Evolutionary conservation across 1,140 invertebrate species (phyloP).

Genomic region (Achatina immaculata): DNA sequence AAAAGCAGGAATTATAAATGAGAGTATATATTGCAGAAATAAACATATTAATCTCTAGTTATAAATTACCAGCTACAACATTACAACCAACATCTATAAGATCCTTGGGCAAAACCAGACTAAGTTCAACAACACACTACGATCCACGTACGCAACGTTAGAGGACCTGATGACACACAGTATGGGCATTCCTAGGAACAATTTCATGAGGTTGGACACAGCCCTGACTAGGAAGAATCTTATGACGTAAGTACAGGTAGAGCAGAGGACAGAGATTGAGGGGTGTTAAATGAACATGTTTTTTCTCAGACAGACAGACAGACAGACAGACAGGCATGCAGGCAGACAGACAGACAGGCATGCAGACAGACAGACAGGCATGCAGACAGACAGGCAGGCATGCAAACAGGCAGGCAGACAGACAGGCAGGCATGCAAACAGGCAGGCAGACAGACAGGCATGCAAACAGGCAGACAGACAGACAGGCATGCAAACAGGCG

Average conservation of each 20-base stretch:
- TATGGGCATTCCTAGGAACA: not conserved
- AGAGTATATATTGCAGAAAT: no score
- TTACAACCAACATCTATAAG: not conserved
- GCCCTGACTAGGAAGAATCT: not conserved
- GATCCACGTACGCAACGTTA: not conserved
- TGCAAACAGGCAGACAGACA: no score
- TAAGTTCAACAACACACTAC: not conserved
- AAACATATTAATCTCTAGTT: no score
- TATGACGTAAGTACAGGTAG: not conserved
- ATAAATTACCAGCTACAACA: not conserved
- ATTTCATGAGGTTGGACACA: not conserved
- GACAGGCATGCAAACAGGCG: no score
- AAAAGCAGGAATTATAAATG: no score
- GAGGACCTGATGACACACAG: not conserved
- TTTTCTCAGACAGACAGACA: not conserved
- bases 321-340: conserved; percentile 4
- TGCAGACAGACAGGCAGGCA: not conserved
- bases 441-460: no score
- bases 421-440: not conserved
- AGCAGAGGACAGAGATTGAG: no score
- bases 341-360: conserved; percentile 8
- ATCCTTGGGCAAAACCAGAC: not conserved
- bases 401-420: not conserved
- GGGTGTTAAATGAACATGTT: no score
- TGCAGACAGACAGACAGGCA: not conserved